These are phyloP conservation scores for Smittia sp. DNA, from an alignment of 2,888 invertebrate genomes.

Conservation along the genomic window DNA sequence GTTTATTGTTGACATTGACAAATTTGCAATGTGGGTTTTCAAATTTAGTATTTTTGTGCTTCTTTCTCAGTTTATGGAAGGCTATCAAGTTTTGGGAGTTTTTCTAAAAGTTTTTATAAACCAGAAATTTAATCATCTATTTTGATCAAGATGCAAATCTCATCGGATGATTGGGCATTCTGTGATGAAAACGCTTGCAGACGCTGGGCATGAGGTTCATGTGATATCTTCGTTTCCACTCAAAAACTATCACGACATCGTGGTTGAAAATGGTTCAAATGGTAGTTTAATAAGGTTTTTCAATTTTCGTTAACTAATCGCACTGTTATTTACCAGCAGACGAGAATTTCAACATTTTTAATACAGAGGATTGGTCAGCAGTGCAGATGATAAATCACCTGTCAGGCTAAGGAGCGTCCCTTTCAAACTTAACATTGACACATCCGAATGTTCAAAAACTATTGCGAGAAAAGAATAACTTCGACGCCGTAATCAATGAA, in stretches of 20 bases:
- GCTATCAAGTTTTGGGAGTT: no score
- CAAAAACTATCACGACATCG: not conserved
- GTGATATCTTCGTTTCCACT: not conserved
- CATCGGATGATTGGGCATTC: constrained; percentile 8
- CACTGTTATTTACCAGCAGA: no score
- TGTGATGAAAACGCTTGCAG: not conserved
- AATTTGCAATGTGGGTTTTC: no score
- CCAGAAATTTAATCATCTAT: no score
- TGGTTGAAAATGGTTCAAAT: not conserved
- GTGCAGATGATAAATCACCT: not conserved
- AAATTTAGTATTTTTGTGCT: no score
- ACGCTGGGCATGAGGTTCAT: constrained; percentile 19
- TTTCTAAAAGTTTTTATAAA: no score
- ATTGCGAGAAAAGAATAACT: not conserved
- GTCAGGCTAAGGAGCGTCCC: not conserved
- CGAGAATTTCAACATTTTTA: not conserved
- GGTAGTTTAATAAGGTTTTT: not conserved
- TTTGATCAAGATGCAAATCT: not conserved
- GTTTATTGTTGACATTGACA: no score
- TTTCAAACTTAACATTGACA: not conserved
- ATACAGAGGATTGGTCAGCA: not conserved
- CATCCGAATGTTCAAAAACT: not conserved
- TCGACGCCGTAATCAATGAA: not conserved
- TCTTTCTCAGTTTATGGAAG: no score
- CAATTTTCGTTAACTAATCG: not conserved